Evolutionary conservation across 2,888 invertebrate genomes (phyloP).

Genomic region (Cosmia pyralina): DNA sequence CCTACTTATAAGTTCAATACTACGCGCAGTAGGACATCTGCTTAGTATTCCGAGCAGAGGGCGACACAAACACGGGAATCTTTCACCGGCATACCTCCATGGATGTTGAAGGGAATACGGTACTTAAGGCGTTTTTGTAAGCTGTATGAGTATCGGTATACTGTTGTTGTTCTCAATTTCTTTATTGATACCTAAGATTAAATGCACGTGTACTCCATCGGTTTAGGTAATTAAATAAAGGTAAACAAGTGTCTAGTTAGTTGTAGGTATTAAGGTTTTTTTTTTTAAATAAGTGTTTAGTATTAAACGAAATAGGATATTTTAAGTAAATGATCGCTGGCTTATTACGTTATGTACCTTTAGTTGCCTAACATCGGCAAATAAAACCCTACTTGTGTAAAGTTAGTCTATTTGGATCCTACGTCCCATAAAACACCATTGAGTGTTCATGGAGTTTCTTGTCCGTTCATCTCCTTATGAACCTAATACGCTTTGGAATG

Average conservation of each 20-base stretch:
- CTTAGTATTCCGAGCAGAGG: constrained; percentile 57
- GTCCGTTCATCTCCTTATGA: background rate
- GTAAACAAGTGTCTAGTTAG: no score
- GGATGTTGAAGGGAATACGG: constrained; percentile 47
- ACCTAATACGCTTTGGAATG: background rate
- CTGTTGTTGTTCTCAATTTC: constrained; percentile 32
- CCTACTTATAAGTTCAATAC: constrained; percentile 58
- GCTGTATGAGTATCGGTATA: constrained; percentile 16
- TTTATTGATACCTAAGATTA: constrained; percentile 9
- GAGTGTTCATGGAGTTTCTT: background rate
- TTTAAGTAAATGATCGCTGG: background rate
- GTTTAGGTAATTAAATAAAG: no score
- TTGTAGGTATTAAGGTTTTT: no score
- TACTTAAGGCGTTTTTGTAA: constrained; percentile 40
- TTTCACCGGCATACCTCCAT: constrained; percentile 57
- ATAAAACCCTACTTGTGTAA: background rate
- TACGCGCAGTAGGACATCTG: constrained; percentile 55
- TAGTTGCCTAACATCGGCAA: background rate
- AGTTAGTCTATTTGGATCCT: background rate
- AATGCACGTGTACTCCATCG: no score
- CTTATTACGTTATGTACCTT: background rate
- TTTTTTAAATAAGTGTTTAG: background rate
- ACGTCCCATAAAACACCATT: background rate
- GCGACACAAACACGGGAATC: constrained; percentile 51
- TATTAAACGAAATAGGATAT: background rate